These are phyloP conservation scores for Hemichromis elongatus DNA, from an alignment of 2,113 vertebrate species.

Conservation along the genomic window DNA sequence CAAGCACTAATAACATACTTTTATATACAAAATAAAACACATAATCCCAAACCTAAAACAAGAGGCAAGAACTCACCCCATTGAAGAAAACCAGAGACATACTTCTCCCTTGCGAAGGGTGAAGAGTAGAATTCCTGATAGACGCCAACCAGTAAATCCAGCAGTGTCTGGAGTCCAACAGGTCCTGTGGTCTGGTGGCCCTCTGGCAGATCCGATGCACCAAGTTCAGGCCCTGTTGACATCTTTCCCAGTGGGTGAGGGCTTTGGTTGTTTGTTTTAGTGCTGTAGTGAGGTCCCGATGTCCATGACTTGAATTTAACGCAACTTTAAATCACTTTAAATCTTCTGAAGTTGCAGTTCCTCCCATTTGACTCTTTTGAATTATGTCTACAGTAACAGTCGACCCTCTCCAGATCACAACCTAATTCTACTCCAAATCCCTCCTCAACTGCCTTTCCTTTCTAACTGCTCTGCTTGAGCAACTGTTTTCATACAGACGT, in stretches of 20 bases:
- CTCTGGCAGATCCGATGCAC: slow-evolving; percentile 39
- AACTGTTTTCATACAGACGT: background rate
- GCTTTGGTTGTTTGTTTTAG: slow-evolving; percentile 1
- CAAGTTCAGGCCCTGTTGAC: slow-evolving; percentile 49
- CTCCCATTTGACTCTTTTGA: background rate
- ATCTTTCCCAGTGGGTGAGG: slow-evolving; percentile 10
- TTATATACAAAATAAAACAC: background rate
- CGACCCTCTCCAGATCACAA: background rate
- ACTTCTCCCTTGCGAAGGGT: slow-evolving; percentile 72
- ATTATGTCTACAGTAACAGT: background rate
- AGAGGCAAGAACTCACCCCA: slow-evolving; percentile 79
- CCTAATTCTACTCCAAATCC: background rate
- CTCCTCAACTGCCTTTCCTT: background rate
- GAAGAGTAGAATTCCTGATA: slow-evolving; percentile 80
- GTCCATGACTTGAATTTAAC: background rate
- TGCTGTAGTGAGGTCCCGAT: background rate
- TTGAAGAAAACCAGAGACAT: slow-evolving; percentile 76
- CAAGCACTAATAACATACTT: background rate
- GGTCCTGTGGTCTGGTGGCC: slow-evolving; percentile 50
- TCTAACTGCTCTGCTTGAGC: background rate
- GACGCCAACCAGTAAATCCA: slow-evolving; percentile 83
- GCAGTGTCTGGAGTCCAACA: slow-evolving; percentile 78
- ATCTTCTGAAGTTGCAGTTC: background rate
- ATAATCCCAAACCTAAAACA: background rate
- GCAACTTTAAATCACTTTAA: background rate